These are phyloP conservation scores for Solenopsis fugax DNA, from an alignment of 1,140 invertebrate genomes.

Conservation along the genomic window DNA sequence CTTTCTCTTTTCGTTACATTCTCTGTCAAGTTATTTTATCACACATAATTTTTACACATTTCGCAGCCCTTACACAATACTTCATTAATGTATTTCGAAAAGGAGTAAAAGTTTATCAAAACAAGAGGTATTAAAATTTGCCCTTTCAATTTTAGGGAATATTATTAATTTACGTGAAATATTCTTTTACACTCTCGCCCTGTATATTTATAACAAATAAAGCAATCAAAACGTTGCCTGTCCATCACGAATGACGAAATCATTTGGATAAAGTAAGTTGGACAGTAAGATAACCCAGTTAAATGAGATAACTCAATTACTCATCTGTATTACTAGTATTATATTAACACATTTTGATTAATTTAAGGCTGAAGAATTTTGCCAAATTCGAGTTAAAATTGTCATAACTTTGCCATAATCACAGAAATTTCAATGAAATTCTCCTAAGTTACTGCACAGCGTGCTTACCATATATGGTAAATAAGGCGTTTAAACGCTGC, in stretches of 20 bases:
- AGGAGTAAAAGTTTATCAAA: neutral
- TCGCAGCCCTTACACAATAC: neutral
- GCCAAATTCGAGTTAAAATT: neutral
- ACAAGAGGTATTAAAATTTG: neutral
- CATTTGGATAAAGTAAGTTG: slow-evolving; percentile 9
- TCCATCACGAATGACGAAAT: slow-evolving; percentile 30
- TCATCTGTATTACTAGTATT: neutral
- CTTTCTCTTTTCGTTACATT: too few species aligned
- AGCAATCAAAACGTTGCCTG: neutral
- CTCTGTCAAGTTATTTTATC: neutral
- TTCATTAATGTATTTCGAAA: neutral
- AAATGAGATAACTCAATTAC: slow-evolving; percentile 12
- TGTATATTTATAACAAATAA: slow-evolving; percentile 2
- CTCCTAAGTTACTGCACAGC: neutral
- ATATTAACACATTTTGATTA: slow-evolving; percentile 18
- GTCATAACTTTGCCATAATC: neutral
- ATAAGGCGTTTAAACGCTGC: slow-evolving; percentile 11
- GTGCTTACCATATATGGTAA: neutral
- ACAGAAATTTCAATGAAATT: neutral
- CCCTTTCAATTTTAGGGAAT: neutral
- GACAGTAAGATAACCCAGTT: slow-evolving; percentile 34
- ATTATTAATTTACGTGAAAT: neutral
- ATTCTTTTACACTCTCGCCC: neutral
- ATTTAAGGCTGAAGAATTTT: neutral
- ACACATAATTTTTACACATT: neutral